These are phyloP conservation scores for Eptatretus burgeri DNA, from an alignment of 2,113 vertebrate species.

Conservation along the genomic window DNA sequence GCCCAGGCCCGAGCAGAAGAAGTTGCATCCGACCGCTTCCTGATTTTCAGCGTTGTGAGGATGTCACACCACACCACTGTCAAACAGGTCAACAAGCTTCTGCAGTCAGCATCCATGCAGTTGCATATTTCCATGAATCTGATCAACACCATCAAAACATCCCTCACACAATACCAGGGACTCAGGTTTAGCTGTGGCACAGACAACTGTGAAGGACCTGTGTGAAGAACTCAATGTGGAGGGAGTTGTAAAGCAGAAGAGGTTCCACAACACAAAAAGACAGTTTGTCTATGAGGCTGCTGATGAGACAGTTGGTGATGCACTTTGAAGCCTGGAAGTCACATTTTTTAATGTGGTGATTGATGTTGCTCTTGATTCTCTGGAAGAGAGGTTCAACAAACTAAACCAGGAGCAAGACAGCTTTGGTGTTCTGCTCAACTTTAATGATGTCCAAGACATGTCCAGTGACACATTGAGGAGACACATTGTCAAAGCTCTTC, in stretches of 20 bases:
- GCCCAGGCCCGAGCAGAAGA: neutral
- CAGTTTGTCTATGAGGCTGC: slow-evolving; percentile 9
- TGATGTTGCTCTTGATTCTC: neutral
- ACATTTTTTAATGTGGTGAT: neutral
- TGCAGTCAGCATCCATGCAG: slow-evolving; percentile 10
- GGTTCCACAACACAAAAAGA: slow-evolving; percentile 9
- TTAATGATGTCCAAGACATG: neutral
- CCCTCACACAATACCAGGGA: slow-evolving; percentile 10
- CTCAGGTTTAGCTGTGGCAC: slow-evolving; percentile 10
- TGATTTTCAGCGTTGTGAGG: slow-evolving; percentile 10
- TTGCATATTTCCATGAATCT: slow-evolving; percentile 10
- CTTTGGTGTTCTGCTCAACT: neutral
- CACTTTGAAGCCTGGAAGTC: neutral
- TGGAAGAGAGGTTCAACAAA: neutral
- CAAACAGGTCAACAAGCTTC: slow-evolving; percentile 9
- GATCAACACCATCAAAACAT: slow-evolving; percentile 10
- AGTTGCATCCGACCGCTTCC: slow-evolving; percentile 9
- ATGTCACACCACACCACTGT: slow-evolving; percentile 7
- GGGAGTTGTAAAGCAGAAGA: slow-evolving; percentile 10
- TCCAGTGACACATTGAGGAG: too few relatives aligned
- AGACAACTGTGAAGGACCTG: too few relatives aligned
- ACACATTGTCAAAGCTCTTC: too few relatives aligned
- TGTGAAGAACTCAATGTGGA: slow-evolving; percentile 11
- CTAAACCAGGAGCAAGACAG: neutral
- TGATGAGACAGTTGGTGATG: slow-evolving; percentile 8